Evolutionary conservation across 2,888 invertebrate species (phyloP), one percentile per base, ranked within the genome.

Genomic region (Laothoe populi): DNA sequence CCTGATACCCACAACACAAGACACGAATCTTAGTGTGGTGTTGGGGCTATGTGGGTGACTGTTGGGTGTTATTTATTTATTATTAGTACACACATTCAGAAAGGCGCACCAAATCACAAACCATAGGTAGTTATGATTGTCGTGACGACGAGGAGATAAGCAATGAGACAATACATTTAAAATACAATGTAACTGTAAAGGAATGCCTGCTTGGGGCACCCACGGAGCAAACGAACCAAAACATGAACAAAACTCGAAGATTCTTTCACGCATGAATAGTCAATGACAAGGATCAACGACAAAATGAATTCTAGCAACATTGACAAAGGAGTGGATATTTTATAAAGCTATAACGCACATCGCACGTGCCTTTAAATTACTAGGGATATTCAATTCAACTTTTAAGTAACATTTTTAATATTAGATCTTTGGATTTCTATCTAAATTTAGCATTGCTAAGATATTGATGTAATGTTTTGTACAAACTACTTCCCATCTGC

Each of bases 131-230:
- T 8, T 10, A 38, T 10, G 38, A 38, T 16, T 16, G 44, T 19
- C 44, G 44, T 44, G 44, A 44, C 44, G 19, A 19, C 19, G 7
- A 53, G 19, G 35, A 53, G 35, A 31, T 53, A 1, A 53, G 13
- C 11, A 49, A 3, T 31, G 31, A 53, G 53, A 19, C 10, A 49
- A 53, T 26, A 35, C 11, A 19, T 53, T 31, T 19, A 35, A 46
- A 49, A 49, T 49, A 49, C 26, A 2, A 21, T 35, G 19, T 31
- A 19, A 31, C 10, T 19, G 53, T 19, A 35, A 35, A 19, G 53
- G 53, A 16, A 53, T 53, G 16, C 53, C 10, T 31, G 19, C 53
- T 16, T 31, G 31, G 31, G 53, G 53, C 35, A 53, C 53, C 53
- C 31, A 35, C 53, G 10, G 35, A 53, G 53, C 19, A 35, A 53